phyloP scores from a whole-genome alignment of 2,888 invertebrate genomes.

The Hipparchia semele region DNA sequence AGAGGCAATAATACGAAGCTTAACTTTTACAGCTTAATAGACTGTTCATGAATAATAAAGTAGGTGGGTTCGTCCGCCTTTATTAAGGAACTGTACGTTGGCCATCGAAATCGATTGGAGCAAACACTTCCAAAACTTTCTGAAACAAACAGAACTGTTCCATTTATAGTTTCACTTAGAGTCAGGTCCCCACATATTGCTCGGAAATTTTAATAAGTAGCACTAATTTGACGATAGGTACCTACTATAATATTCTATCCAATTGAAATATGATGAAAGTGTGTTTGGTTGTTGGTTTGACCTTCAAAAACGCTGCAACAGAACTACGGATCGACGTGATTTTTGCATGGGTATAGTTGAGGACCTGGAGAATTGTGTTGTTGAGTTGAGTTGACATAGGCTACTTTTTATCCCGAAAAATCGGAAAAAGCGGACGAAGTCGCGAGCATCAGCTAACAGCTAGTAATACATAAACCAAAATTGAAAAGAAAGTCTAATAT shows the following conservation, averaged over 20 bases:
- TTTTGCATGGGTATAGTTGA: too few relatives aligned
- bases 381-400: too few relatives aligned
- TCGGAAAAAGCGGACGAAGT: too few relatives aligned
- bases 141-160: conserved; percentile 16
- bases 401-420: too few relatives aligned
- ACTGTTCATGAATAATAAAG: conserved; percentile 14
- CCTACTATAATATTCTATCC: neutral
- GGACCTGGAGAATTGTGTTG: too few relatives aligned
- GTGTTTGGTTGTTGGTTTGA: too few relatives aligned
- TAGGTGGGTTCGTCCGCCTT: conserved; percentile 1
- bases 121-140: conserved; percentile 18
- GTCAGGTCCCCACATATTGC: neutral
- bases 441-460: too few relatives aligned
- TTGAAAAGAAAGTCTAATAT: too few relatives aligned
- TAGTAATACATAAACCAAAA: too few relatives aligned
- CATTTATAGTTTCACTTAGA: conserved; percentile 16
- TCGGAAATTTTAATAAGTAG: conserved; percentile 16
- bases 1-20: neutral
- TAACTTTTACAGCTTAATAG: conserved; percentile 12
- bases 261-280: neutral
- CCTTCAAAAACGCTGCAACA: too few relatives aligned
- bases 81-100: conserved; percentile 1
- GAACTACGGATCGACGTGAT: too few relatives aligned
- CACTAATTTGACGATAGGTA: neutral
- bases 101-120: conserved; percentile 11